These are phyloP conservation scores for Calameuta pallipes DNA, from an alignment of 2,888 invertebrate genomes.

Conservation along the genomic window DNA sequence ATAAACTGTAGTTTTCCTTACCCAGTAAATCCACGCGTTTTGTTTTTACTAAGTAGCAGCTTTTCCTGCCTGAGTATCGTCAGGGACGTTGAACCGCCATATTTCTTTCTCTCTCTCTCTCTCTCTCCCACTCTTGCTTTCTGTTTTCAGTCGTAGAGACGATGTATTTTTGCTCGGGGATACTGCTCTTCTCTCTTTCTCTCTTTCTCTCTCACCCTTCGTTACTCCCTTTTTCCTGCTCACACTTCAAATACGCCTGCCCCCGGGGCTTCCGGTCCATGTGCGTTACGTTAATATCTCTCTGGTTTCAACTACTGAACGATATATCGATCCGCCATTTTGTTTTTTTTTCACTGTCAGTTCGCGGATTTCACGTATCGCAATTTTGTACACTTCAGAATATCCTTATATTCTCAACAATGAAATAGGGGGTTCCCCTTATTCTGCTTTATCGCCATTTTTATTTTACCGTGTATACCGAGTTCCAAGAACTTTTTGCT, in stretches of 20 bases:
- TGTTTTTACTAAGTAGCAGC: conserved; percentile 15
- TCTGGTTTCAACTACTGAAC: background rate
- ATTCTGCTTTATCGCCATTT: background rate
- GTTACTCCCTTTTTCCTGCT: background rate
- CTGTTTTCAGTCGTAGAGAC: background rate
- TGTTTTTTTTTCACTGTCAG: conserved; percentile 17
- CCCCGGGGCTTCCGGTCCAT: background rate
- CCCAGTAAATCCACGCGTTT: background rate
- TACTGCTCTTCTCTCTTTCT: background rate
- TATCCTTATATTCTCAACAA: conserved; percentile 6
- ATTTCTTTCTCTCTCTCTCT: background rate
- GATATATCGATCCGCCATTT: background rate
- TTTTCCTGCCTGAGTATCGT: conserved; percentile 22
- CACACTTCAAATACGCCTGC: background rate
- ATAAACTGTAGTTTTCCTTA: background rate
- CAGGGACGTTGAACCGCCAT: conserved; percentile 27
- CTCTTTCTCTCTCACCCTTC: background rate
- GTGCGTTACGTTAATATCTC: background rate
- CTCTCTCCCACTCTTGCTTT: background rate
- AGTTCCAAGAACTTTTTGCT: background rate
- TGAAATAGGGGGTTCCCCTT: background rate
- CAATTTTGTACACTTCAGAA: conserved; percentile 20
- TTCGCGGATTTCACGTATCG: conserved; percentile 13
- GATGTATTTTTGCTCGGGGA: background rate
- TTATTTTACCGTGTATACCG: background rate